A percentile compares a stretch with the other conserved stretches of the same genome.
Conservation (phyloP, 1,140 invertebrate species). For the Sycophaga agraensis region DNA sequence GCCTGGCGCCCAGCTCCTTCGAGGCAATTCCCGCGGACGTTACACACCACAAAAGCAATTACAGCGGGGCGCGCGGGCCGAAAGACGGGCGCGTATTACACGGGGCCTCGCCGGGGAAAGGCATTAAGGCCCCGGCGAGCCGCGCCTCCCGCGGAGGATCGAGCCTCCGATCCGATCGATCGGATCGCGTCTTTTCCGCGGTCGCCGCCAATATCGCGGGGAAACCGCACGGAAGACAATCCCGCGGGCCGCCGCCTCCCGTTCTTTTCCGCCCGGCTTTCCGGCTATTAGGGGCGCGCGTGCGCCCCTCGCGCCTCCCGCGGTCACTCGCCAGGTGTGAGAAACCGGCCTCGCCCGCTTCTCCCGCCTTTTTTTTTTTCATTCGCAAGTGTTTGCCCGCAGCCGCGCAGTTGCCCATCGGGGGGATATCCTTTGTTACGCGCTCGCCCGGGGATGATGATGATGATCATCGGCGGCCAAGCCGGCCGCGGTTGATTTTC, state of each 20-base stretch:
- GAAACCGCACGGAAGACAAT: slow-evolving; percentile 18
- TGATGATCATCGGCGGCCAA: no score
- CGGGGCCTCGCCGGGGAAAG: slow-evolving; percentile 14
- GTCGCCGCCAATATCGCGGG: not conserved
- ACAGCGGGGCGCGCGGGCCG: not conserved
- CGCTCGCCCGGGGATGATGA: no score
- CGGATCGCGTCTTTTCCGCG: not conserved
- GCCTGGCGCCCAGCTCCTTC: not conserved
- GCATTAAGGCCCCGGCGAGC: slow-evolving; percentile 18
- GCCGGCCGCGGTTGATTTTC: no score
- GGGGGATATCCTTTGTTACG: no score
- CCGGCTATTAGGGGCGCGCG: slow-evolving; percentile 9
- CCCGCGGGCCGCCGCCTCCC: not conserved
- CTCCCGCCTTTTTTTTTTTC: no score
- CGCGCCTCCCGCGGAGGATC: not conserved
- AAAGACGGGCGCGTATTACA: not conserved
- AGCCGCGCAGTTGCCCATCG: no score
- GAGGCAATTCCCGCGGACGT: not conserved
- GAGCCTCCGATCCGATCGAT: not conserved
- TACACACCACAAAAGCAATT: slow-evolving; percentile 21
- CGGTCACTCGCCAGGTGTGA: not conserved
- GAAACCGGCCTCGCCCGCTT: no score
- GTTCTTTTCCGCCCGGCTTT: not conserved
- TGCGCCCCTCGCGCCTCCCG: not conserved
- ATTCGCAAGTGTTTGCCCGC: no score